A percentile compares a stretch with the other conserved stretches of the same genome.
phyloP scores from a whole-genome alignment of 2,113 vertebrate species.

The Podarcis cretensis region DNA sequence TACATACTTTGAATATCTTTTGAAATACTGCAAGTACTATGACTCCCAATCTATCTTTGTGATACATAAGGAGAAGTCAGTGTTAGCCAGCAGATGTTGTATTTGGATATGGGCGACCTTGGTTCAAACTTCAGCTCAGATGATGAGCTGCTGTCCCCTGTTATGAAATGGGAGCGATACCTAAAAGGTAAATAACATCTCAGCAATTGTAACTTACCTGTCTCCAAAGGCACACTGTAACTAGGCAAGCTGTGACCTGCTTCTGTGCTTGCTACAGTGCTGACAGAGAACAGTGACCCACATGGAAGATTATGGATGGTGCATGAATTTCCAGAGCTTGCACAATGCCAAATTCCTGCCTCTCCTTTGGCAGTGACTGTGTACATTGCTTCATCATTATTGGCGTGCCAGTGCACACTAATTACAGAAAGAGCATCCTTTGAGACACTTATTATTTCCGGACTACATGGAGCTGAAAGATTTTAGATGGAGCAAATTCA shows the following conservation, averaged over 20 bases:
- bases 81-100: not conserved
- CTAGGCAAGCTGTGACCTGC: conserved; percentile 87
- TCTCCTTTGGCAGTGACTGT: conserved; percentile 77
- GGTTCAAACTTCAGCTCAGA: not conserved
- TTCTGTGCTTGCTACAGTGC: conserved; percentile 77
- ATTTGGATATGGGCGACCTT: not conserved
- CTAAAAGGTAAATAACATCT: not conserved
- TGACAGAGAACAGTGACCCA: conserved; percentile 83
- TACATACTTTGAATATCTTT: not conserved
- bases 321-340: conserved; percentile 76
- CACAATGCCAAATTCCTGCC: conserved; percentile 75
- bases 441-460: conserved; percentile 85
- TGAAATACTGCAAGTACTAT: not conserved
- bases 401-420: conserved; percentile 77
- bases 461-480: conserved; percentile 88
- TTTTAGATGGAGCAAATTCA: conserved; percentile 34
- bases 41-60: not conserved
- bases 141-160: not conserved
- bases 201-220: conserved; percentile 74
- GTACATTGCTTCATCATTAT: conserved; percentile 80
- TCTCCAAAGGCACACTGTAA: conserved; percentile 86
- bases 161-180: not conserved
- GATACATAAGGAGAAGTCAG: not conserved
- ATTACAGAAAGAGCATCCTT: conserved; percentile 73
- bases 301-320: conserved; percentile 82